Percentiles rank a stretch among this genome's conserved stretches.
phyloP scores from a whole-genome alignment of 1,140 invertebrate species.

The Drosophila albomicans region DNA sequence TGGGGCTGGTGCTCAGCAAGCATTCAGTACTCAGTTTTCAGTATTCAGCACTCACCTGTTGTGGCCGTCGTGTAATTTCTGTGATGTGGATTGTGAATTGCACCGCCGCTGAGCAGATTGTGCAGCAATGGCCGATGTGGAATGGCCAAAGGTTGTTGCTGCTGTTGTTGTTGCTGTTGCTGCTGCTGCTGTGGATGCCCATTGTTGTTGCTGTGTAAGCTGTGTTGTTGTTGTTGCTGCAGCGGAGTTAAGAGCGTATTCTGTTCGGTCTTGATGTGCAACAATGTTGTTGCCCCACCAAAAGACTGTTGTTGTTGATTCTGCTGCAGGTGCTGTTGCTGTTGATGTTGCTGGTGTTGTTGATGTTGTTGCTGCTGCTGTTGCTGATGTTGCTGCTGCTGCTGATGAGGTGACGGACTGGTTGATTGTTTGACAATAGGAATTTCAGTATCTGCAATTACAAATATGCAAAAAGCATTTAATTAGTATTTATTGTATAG shows the following conservation, averaged over 20 bases:
- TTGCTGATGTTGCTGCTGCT: conserved; percentile 68
- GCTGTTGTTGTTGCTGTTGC: conserved; percentile 64
- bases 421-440: conserved; percentile 85
- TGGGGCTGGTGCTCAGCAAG: neutral
- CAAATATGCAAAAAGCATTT: neutral
- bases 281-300: conserved; percentile 59
- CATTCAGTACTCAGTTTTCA: too few relatives aligned
- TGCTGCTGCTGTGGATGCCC: conserved; percentile 54
- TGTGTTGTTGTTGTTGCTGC: conserved; percentile 75
- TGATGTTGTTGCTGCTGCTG: conserved; percentile 68
- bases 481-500: neutral
- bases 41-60: conserved; percentile 74
- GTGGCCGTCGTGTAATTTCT: conserved; percentile 83
- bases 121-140: conserved; percentile 83
- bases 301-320: conserved; percentile 56
- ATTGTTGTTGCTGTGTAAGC: conserved; percentile 59
- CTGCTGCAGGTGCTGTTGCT: conserved; percentile 41
- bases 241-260: conserved; percentile 69
- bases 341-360: conserved; percentile 66
- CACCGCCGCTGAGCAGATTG: conserved; percentile 82
- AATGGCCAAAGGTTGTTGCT: conserved; percentile 77
- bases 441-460: conserved; percentile 84
- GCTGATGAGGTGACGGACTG: conserved; percentile 78
- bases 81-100: conserved; percentile 84
- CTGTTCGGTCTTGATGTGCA: conserved; percentile 83